A percentile compares a stretch with the other conserved stretches of the same genome.
Evolutionary conservation across 2,797 vertebrate species (phyloP).

Genomic region (Ctenopoma kingsleyae): DNA sequence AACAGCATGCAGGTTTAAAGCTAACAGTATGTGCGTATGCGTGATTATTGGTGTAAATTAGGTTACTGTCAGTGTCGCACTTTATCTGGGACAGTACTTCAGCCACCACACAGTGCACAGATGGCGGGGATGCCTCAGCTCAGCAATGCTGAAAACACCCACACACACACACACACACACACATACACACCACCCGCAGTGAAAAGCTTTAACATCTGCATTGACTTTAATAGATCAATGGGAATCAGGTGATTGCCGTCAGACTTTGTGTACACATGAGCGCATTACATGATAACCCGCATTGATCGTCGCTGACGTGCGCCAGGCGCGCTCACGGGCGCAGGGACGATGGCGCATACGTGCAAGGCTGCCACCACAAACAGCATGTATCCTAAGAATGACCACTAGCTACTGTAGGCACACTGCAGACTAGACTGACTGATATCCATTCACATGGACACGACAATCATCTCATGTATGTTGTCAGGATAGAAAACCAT

Average conservation of each 20-base stretch:
- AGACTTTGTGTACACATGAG: slow-evolving; percentile 45
- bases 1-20: slow-evolving; percentile 10
- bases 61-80: slow-evolving; percentile 77
- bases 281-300: slow-evolving; percentile 45
- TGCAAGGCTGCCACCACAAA: slow-evolving; percentile 57
- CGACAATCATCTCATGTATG: background rate
- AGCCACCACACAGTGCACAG: slow-evolving; percentile 76
- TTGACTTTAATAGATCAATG: slow-evolving; percentile 50
- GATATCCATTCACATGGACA: slow-evolving; percentile 38
- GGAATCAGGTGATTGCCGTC: slow-evolving; percentile 41
- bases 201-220: slow-evolving; percentile 41
- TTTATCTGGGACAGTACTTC: slow-evolving; percentile 80
- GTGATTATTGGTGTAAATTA: slow-evolving; percentile 61
- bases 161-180: slow-evolving; percentile 2
- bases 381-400: slow-evolving; percentile 59
- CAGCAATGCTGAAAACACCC: slow-evolving; percentile 52
- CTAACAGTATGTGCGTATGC: slow-evolving; percentile 11
- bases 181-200: slow-evolving; percentile 13
- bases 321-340: slow-evolving; percentile 40
- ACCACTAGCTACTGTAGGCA: slow-evolving; percentile 27
- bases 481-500: background rate
- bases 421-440: slow-evolving; percentile 51
- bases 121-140: slow-evolving; percentile 77
- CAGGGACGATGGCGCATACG: slow-evolving; percentile 69
- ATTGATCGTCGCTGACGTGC: slow-evolving; percentile 64